A percentile compares a stretch with the other conserved stretches of the same genome.
Evolutionary conservation across 2,888 invertebrate species (phyloP).

Genomic region (Ophioninae sp.): DNA sequence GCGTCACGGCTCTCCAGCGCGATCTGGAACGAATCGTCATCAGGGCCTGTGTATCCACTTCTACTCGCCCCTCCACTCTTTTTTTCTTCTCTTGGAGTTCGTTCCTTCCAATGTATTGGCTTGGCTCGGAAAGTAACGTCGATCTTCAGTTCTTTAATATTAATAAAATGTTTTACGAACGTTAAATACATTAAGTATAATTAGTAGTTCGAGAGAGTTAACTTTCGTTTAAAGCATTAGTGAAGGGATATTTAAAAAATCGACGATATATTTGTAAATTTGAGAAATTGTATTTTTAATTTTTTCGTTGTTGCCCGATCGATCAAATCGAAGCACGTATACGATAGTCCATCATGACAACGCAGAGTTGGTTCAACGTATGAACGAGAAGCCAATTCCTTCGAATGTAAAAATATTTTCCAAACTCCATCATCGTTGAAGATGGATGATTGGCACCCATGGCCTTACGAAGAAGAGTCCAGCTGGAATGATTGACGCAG

Average conservation of each 20-base stretch:
- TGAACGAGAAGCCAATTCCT: constrained; percentile 58
- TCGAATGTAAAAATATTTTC: constrained; percentile 21
- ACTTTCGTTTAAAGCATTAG: no score
- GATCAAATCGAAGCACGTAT: constrained; percentile 15
- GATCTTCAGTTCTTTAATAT: no score
- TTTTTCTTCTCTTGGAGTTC: constrained; percentile 32
- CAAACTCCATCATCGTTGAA: constrained; percentile 52
- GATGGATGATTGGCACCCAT: constrained; percentile 54
- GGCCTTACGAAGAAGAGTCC: constrained; percentile 23
- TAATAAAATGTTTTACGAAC: no score
- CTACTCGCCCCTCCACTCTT: constrained; percentile 10
- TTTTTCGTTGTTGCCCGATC: no score
- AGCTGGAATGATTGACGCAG: constrained; percentile 55
- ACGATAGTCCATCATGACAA: constrained; percentile 17
- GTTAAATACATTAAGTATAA: no score
- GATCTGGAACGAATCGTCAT: constrained; percentile 66
- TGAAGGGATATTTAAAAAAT: no score
- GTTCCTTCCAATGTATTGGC: constrained; percentile 32
- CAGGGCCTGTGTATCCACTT: constrained; percentile 5
- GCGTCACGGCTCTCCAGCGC: constrained; percentile 64
- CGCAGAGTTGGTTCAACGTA: constrained; percentile 49
- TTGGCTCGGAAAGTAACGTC: no score
- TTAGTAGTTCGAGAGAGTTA: no score
- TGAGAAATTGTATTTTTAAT: no score
- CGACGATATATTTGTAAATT: no score